phyloP scores from a whole-genome alignment of 2,888 invertebrate species.

The Pseudococcus longispinus region DNA sequence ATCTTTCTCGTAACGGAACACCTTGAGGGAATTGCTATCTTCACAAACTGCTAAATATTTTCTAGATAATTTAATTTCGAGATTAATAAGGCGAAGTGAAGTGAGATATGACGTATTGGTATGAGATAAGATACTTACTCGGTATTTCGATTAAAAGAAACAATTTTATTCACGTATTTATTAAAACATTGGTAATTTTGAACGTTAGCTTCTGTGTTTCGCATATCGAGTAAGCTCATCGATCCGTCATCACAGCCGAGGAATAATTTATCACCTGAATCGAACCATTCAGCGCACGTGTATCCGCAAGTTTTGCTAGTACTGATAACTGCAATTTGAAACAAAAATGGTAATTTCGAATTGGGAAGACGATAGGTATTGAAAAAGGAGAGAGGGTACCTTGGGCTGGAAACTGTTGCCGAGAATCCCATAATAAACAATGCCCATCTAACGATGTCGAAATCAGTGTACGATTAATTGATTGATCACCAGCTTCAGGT shows the following conservation, averaged over 20 bases:
- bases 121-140: constrained; percentile 1
- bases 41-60: constrained; percentile 36
- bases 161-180: constrained; percentile 1
- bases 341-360: background rate
- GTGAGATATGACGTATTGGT: background rate
- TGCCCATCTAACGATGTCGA: constrained; percentile 47
- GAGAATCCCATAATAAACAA: constrained; percentile 49
- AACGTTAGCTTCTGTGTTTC: background rate
- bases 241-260: constrained; percentile 44
- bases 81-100: background rate
- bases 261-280: background rate
- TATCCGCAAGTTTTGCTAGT: background rate
- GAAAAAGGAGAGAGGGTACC: background rate
- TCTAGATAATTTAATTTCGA: background rate
- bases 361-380: background rate
- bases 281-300: constrained; percentile 28
- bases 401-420: constrained; percentile 43
- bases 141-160: background rate
- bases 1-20: constrained; percentile 7
- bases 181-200: constrained; percentile 25
- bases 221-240: constrained; percentile 9
- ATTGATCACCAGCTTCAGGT: background rate
- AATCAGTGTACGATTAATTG: background rate
- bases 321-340: background rate
- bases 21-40: background rate